These are phyloP conservation scores for Epiblema foenella DNA, from an alignment of 2,888 invertebrate species.

Conservation along the genomic window DNA sequence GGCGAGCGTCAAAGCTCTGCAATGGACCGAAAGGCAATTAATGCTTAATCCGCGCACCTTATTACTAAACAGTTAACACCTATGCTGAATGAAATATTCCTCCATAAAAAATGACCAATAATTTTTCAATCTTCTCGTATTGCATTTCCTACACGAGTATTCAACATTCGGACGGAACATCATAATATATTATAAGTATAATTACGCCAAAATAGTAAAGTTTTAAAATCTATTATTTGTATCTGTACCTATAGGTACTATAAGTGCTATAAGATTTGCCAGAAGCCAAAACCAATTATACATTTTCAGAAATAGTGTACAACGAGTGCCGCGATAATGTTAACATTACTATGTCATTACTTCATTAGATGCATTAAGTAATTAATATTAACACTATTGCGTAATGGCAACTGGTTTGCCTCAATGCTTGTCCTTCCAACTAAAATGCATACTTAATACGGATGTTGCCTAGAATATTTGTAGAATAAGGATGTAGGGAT, in stretches of 20 bases:
- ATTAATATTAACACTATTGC: too few relatives aligned
- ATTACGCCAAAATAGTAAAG: neutral
- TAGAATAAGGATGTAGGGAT: neutral
- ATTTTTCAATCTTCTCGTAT: too few relatives aligned
- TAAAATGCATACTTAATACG: neutral
- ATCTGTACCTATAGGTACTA: neutral
- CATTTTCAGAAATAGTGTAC: neutral
- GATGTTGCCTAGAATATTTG: neutral
- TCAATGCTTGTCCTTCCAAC: neutral
- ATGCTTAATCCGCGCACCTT: too few relatives aligned
- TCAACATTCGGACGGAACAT: neutral
- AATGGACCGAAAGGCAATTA: too few relatives aligned
- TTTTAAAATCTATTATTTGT: neutral
- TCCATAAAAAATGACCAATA: too few relatives aligned
- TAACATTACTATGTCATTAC: neutral
- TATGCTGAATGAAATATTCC: too few relatives aligned
- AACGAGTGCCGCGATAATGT: neutral
- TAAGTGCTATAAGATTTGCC: neutral
- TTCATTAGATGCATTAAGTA: too few relatives aligned
- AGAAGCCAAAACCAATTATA: neutral
- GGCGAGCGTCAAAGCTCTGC: too few relatives aligned
- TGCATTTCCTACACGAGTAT: neutral
- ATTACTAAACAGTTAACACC: too few relatives aligned
- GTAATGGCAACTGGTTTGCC: neutral
- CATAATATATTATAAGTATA: too few relatives aligned